A percentile compares a stretch with the other conserved stretches of the same genome.
phyloP scores from a whole-genome alignment of 2,888 invertebrate species.

The Tenthredo scrophulariae region DNA sequence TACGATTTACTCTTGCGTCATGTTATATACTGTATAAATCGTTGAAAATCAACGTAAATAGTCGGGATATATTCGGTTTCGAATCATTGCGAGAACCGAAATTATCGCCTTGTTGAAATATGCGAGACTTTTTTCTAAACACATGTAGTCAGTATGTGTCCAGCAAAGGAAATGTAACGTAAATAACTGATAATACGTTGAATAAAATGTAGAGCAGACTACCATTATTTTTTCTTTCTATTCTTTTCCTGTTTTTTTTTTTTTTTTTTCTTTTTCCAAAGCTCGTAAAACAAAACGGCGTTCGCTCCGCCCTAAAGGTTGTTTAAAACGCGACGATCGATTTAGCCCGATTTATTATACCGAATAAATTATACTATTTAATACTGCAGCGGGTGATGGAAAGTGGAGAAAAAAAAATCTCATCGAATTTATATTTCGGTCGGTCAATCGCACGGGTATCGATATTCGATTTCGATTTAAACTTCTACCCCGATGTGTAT shows the following conservation, averaged over 20 bases:
- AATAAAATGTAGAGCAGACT: neutral
- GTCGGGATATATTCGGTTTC: neutral
- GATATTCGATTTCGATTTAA: constrained; percentile 4
- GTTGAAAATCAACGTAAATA: neutral
- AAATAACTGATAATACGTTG: neutral
- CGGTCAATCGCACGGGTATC: neutral
- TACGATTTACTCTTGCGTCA: too few relatives aligned
- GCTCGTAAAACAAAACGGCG: neutral
- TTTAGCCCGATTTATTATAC: constrained; percentile 13
- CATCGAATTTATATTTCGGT: neutral
- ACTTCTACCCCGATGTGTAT: neutral
- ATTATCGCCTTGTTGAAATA: constrained; percentile 1
- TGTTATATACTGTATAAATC: neutral
- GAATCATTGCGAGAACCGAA: neutral
- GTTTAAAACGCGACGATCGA: constrained; percentile 11
- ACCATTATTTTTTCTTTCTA: neutral
- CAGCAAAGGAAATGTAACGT: neutral
- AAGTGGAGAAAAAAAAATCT: neutral
- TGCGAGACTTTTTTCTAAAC: constrained; percentile 3
- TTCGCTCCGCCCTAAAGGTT: neutral
- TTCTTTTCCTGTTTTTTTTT: neutral
- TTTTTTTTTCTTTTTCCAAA: neutral
- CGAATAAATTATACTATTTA: constrained; percentile 32
- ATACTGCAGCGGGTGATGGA: neutral
- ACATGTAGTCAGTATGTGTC: constrained; percentile 5